Evolutionary conservation across 2,888 invertebrate genomes (phyloP), one percentile per base, ranked within the genome.

Genomic region (Sinodicranocentrus sp.): DNA sequence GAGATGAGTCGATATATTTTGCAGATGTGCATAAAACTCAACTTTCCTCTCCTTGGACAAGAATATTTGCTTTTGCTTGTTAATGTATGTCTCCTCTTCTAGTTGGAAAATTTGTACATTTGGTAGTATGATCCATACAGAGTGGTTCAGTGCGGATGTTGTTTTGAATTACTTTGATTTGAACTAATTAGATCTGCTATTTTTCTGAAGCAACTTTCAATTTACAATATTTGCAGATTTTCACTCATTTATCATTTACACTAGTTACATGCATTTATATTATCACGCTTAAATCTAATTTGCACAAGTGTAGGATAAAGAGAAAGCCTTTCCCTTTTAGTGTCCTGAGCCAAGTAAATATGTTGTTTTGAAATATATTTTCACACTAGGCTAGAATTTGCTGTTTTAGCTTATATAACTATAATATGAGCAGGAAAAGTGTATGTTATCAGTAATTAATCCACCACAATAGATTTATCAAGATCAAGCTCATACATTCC

Each of bases 321-420:
- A 17, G 48, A 48, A 48, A 48, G n/a, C 17, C 10, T 61, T 21
- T 33, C 61, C 61, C 6, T 57, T 28, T 23, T 33, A 15, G 28
- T 28, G 28, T 28, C 61, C 61, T 61, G 61, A 61, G 61, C 61
- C 61, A 33, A 26, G 61, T 61, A 61, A 61, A 61, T 61, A 33
- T 61, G n/a, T 17, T 25, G n/a, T 63, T 10, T 48, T 48, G 48
- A 2, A n/a, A n/a, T 15, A 48, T 48, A 48, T 5, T n/a, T 39
- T 39, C 13, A 39, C 39, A 8, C 13, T n/a, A n/a, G n/a, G n/a
- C n/a, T n/a, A 39, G 48, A 10, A 3, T 48, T 48, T 48, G 48
- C 13, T 39, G 48, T 48, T 48, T 10, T n/a, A 15, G 48, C 10
- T n/a, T 48, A 48, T 48, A 3, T 48, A 10, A 6, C 33, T 15